These are phyloP conservation scores for Melanchra persicariae DNA, from an alignment of 2,888 invertebrate species.

Conservation along the genomic window DNA sequence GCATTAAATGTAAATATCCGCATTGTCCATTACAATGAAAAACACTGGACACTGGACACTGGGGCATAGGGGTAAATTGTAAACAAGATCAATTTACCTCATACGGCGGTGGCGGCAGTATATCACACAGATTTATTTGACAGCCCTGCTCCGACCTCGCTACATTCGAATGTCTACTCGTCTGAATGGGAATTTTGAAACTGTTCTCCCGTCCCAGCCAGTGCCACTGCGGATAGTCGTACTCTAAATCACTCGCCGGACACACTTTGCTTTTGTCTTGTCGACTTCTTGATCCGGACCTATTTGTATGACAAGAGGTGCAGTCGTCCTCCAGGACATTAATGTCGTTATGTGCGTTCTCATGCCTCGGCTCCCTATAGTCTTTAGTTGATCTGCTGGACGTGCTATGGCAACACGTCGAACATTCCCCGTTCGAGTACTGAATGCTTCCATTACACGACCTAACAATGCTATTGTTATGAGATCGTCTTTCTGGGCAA, in stretches of 20 bases:
- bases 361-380: constrained; percentile 86
- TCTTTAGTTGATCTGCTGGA: constrained; percentile 89
- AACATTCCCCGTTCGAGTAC: constrained; percentile 88
- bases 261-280: constrained; percentile 90
- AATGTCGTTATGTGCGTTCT: constrained; percentile 84
- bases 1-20: constrained; percentile 64
- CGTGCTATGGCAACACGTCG: constrained; percentile 88
- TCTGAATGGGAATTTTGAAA: constrained; percentile 89
- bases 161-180: constrained; percentile 87
- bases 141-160: constrained; percentile 89
- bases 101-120: constrained; percentile 92
- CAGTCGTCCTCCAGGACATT: constrained; percentile 87
- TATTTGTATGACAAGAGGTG: constrained; percentile 87
- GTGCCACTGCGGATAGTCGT: constrained; percentile 89
- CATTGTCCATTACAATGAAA: constrained; percentile 69
- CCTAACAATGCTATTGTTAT: constrained; percentile 89
- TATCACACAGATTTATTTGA: constrained; percentile 92
- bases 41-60: no score
- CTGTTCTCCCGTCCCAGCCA: constrained; percentile 89
- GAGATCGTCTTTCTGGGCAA: constrained; percentile 87
- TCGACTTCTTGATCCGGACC: constrained; percentile 87
- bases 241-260: constrained; percentile 88
- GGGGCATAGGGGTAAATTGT: constrained; percentile 71
- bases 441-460: constrained; percentile 89
- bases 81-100: constrained; percentile 89